Evolutionary conservation across 2,797 vertebrate genomes (phyloP).

Genomic region (Lagodon rhomboides): DNA sequence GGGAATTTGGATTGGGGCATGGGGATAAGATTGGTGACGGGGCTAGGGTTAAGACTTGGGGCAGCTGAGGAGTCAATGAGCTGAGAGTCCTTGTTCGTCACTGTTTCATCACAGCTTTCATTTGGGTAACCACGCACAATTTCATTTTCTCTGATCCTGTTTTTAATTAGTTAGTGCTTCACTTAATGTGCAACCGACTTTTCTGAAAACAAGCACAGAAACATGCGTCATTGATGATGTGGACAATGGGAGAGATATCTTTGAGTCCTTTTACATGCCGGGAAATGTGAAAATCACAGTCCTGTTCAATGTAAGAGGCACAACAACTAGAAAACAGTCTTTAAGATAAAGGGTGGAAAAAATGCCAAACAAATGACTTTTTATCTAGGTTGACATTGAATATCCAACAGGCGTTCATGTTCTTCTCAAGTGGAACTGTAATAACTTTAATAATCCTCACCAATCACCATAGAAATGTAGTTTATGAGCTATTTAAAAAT

Average conservation of each 20-base stretch:
- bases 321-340: background rate
- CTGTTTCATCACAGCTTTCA: slow-evolving; percentile 6
- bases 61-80: slow-evolving; percentile 2
- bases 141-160: slow-evolving; percentile 15
- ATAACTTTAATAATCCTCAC: background rate
- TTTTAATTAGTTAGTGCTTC: background rate
- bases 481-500: too few species aligned
- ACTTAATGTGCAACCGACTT: background rate
- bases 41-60: background rate
- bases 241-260: background rate
- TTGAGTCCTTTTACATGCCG: background rate
- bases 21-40: background rate
- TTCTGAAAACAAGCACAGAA: background rate
- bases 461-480: too few species aligned
- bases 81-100: background rate
- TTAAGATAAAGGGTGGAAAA: too few species aligned
- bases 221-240: background rate
- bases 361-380: background rate
- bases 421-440: background rate
- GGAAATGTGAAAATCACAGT: background rate
- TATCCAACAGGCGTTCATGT: background rate
- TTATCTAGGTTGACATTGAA: background rate
- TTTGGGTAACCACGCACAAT: background rate
- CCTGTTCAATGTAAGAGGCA: background rate
- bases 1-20: background rate